These are phyloP conservation scores for Oreochromis niloticus DNA, from an alignment of 2,113 vertebrate genomes.

Conservation along the genomic window DNA sequence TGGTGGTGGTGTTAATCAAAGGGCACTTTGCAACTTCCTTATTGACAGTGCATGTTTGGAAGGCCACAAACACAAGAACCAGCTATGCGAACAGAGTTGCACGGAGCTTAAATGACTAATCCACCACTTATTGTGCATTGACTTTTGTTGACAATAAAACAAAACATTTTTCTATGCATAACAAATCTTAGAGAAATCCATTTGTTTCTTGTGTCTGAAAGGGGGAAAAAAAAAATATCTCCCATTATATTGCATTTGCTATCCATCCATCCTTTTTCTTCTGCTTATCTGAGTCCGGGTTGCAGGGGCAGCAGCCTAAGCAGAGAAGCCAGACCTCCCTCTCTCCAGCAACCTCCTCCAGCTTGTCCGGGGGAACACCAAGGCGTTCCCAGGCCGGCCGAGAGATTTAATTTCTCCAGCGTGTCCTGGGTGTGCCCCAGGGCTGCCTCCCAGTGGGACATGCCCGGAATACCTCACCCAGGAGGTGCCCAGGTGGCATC, in stretches of 20 bases:
- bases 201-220: neutral
- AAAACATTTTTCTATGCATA: neutral
- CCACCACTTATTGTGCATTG: neutral
- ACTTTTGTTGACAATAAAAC: neutral
- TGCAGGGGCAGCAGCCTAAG: neutral
- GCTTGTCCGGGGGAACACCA: neutral
- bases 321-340: neutral
- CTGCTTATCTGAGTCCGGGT: neutral
- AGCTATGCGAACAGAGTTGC: neutral
- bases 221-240: neutral
- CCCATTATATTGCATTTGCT: neutral
- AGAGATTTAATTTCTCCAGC: neutral
- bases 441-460: neutral
- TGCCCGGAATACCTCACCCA: neutral
- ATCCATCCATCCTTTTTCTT: neutral
- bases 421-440: neutral
- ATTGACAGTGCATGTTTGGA: neutral
- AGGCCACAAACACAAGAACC: neutral
- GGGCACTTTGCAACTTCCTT: neutral
- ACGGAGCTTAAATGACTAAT: neutral
- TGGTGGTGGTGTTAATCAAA: neutral
- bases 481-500: neutral
- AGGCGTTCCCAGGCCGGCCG: neutral
- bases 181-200: neutral
- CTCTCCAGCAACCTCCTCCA: neutral